phyloP scores from a whole-genome alignment of 1,140 invertebrate genomes.

The Conus ventricosus region DNA sequence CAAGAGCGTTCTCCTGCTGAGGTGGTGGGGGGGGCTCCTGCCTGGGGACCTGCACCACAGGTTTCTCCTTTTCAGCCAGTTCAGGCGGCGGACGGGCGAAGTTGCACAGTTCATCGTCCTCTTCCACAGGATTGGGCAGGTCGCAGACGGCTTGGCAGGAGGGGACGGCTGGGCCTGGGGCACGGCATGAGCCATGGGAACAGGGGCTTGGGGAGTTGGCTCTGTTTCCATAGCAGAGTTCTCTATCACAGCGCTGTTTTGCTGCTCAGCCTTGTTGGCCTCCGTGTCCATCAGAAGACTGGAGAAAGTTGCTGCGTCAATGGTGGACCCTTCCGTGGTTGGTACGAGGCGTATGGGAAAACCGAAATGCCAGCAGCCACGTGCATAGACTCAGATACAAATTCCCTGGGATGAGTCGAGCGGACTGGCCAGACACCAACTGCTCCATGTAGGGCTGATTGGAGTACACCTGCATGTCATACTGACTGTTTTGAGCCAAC shows the following conservation, averaged over 20 bases:
- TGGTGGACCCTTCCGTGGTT: conserved; percentile 32
- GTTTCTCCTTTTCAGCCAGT: background rate
- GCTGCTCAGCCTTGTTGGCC: conserved; percentile 26
- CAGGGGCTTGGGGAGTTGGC: conserved; percentile 20
- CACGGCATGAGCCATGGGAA: conserved; percentile 14
- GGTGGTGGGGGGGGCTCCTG: background rate
- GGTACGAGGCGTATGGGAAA: conserved; percentile 31
- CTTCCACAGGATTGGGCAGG: conserved; percentile 33
- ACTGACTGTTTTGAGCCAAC: conserved; percentile 20
- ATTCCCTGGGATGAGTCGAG: conserved; percentile 35
- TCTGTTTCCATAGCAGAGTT: conserved; percentile 43
- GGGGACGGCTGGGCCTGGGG: conserved; percentile 17
- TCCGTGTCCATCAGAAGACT: conserved; percentile 48
- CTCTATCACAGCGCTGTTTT: conserved; percentile 31
- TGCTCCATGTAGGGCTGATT: conserved; percentile 47
- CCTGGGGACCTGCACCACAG: background rate
- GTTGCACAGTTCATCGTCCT: conserved; percentile 51
- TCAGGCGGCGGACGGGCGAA: conserved; percentile 37
- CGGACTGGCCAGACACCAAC: conserved; percentile 36
- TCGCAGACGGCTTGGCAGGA: conserved; percentile 45
- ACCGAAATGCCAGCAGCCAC: conserved; percentile 32
- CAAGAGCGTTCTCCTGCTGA: too few species aligned
- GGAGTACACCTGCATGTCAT: conserved; percentile 32
- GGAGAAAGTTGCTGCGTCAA: conserved; percentile 57
- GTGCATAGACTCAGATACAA: conserved; percentile 33